These are phyloP conservation scores for Chaunax sp. DNA, from an alignment of 2,797 vertebrate species.

Conservation along the genomic window DNA sequence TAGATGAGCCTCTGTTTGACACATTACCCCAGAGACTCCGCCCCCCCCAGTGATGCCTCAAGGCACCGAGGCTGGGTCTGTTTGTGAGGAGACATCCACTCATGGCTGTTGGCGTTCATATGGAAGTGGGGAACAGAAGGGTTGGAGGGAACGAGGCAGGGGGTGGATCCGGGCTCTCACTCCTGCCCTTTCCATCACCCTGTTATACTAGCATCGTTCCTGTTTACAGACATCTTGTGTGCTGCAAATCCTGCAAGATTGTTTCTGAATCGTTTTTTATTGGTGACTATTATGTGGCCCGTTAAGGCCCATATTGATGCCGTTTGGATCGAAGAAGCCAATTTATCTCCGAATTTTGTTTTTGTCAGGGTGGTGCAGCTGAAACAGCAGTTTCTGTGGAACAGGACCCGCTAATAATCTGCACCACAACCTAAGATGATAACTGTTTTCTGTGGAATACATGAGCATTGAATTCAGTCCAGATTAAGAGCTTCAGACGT, in stretches of 20 bases:
- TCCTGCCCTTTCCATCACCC: conserved; percentile 43
- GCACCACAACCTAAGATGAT: not conserved
- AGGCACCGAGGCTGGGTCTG: conserved; percentile 43
- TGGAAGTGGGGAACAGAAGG: conserved; percentile 46
- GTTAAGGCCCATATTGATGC: conserved; percentile 43
- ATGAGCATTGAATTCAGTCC: conserved; percentile 12
- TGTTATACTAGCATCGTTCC: conserved; percentile 2
- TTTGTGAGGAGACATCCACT: conserved; percentile 28
- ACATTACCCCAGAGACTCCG: conserved; percentile 29
- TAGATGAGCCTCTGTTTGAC: not conserved
- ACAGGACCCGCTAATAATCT: conserved; percentile 9
- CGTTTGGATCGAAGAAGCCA: conserved; percentile 41
- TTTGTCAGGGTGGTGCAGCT: conserved; percentile 22
- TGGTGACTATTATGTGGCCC: conserved; percentile 22
- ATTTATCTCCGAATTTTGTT: conserved; percentile 24
- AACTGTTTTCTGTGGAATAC: conserved; percentile 13
- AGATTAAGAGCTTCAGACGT: conserved; percentile 31
- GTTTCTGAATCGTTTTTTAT: conserved; percentile 39
- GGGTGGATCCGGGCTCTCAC: conserved; percentile 32
- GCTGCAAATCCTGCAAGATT: conserved; percentile 33
- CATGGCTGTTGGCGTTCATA: conserved; percentile 38
- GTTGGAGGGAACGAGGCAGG: conserved; percentile 35
- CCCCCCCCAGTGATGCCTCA: conserved; percentile 49
- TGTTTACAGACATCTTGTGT: conserved; percentile 20
- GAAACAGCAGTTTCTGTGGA: conserved; percentile 16